phyloP scores from a whole-genome alignment of 2,888 invertebrate species.

The Mayetiola destructor region DNA sequence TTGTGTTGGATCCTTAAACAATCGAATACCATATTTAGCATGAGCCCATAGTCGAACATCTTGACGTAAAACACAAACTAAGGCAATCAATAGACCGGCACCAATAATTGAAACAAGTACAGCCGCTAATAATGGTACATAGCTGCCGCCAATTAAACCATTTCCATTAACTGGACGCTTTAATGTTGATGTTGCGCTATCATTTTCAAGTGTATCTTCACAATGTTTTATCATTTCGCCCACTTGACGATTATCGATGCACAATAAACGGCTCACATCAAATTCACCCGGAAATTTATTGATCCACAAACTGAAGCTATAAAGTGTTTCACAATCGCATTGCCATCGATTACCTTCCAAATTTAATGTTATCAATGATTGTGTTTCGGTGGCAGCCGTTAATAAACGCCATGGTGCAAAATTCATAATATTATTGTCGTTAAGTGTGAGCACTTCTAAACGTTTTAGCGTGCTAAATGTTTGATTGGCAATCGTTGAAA shows the following conservation, averaged over 20 bases:
- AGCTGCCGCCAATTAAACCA: constrained; percentile 41
- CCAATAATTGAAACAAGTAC: constrained; percentile 57
- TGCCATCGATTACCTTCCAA: constrained; percentile 68
- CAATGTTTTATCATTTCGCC: constrained; percentile 17
- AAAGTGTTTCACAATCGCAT: constrained; percentile 62
- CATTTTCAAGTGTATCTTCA: constrained; percentile 12
- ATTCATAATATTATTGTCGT: constrained; percentile 63
- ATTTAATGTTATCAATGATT: constrained; percentile 45
- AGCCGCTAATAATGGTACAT: constrained; percentile 60
- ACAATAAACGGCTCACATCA: constrained; percentile 36
- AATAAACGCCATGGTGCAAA: constrained; percentile 57
- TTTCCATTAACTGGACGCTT: constrained; percentile 27
- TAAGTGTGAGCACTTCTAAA: constrained; percentile 56
- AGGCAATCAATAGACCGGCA: constrained; percentile 52
- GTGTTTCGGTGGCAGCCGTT: constrained; percentile 42
- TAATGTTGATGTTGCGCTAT: constrained; percentile 36
- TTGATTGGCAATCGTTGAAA: constrained; percentile 55
- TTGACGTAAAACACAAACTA: constrained; percentile 61
- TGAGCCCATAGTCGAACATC: constrained; percentile 69
- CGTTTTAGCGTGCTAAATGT: constrained; percentile 61
- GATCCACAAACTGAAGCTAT: constrained; percentile 54
- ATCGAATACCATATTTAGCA: constrained; percentile 60
- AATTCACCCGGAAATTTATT: constrained; percentile 45
- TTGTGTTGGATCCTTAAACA: constrained; percentile 41
- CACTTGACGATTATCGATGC: constrained; percentile 31